phyloP scores from a whole-genome alignment of 2,113 vertebrate genomes.

The Labeo rohita region DNA sequence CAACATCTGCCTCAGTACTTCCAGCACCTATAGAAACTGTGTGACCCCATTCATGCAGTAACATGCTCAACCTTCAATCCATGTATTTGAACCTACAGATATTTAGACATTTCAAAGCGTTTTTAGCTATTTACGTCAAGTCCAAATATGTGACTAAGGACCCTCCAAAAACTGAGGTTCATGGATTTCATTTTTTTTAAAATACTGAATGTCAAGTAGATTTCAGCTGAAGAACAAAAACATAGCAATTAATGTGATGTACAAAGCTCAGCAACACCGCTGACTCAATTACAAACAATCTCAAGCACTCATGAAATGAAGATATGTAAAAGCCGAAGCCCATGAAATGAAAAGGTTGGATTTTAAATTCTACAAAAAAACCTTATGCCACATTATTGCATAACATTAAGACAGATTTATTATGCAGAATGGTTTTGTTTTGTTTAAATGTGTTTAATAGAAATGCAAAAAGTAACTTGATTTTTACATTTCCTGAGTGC shows the following conservation, averaged over 20 bases:
- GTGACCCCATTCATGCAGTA: background rate
- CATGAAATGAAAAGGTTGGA: conserved; percentile 1
- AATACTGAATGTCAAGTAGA: background rate
- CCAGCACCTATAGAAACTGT: background rate
- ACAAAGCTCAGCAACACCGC: background rate
- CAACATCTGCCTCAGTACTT: conserved; percentile 30
- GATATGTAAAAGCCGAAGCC: background rate
- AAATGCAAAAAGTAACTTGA: background rate
- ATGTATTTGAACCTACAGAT: background rate
- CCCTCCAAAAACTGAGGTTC: background rate
- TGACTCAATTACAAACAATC: background rate
- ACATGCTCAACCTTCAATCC: background rate
- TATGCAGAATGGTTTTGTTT: background rate
- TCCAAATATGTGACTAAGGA: background rate
- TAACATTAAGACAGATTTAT: background rate
- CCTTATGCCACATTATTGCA: background rate
- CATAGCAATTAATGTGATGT: background rate
- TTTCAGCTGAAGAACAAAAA: background rate
- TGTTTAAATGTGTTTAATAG: too few relatives aligned
- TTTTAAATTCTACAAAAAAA: background rate
- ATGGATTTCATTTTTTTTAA: background rate
- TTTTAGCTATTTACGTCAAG: background rate
- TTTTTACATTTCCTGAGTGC: background rate
- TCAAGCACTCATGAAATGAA: conserved; percentile 17
- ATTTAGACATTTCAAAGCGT: background rate